A percentile compares a stretch with the other conserved stretches of the same genome.
Conservation (phyloP, 2,113 vertebrate genomes). For the Pelvicachromis taeniatus region DNA sequence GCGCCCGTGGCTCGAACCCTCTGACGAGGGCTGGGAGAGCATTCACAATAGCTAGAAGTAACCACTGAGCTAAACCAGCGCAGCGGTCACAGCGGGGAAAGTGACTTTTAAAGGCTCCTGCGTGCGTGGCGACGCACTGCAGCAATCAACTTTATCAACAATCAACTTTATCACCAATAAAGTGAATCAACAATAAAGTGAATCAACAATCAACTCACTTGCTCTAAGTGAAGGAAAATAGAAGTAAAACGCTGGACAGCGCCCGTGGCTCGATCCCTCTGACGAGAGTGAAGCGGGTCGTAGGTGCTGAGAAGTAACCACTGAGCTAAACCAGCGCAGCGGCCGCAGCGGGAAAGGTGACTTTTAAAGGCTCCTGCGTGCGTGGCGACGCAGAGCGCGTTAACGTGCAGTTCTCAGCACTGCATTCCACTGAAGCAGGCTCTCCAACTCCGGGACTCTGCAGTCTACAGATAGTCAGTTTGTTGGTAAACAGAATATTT, state of each 20-base stretch:
- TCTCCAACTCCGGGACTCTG: too few species aligned
- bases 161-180: too few species aligned
- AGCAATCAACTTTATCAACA: too few species aligned
- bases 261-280: neutral
- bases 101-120: neutral
- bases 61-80: slow-evolving; percentile 10
- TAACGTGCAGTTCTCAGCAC: too few species aligned
- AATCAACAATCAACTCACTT: neutral
- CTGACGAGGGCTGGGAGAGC: accelerated
- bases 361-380: neutral
- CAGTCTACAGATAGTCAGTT: too few species aligned
- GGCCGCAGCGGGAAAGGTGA: accelerated
- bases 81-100: accelerated
- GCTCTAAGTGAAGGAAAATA: neutral
- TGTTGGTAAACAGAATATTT: neutral
- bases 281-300: accelerated
- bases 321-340: neutral
- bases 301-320: neutral
- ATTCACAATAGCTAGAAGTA: neutral
- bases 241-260: neutral
- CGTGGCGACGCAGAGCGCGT: too few species aligned
- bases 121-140: too few species aligned
- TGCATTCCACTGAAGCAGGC: too few species aligned
- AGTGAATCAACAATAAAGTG: too few species aligned
- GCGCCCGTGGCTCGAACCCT: neutral